phyloP scores from a whole-genome alignment of 2,797 vertebrate species.

The Myripristis murdjan region DNA sequence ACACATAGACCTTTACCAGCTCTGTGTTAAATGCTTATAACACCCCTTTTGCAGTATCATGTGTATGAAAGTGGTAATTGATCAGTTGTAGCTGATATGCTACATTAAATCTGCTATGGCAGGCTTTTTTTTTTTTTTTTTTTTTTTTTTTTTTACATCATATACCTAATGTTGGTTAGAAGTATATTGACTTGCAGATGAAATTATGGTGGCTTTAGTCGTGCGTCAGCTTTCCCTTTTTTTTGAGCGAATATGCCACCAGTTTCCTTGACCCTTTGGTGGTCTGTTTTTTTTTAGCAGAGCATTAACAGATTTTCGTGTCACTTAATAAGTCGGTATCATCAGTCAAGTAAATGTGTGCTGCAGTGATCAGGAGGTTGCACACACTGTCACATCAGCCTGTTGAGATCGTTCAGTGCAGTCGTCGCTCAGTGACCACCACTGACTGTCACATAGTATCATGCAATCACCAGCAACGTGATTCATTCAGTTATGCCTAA shows the following conservation, averaged over 20 bases:
- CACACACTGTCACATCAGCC: neutral
- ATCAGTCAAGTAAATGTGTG: neutral
- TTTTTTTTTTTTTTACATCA: no score
- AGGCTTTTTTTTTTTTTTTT: no score
- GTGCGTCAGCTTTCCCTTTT: no score
- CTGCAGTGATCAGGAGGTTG: neutral
- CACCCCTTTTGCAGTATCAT: no score
- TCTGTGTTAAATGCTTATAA: no score
- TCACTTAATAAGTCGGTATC: neutral
- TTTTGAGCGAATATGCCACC: constrained; percentile 15
- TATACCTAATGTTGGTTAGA: no score
- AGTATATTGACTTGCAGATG: neutral
- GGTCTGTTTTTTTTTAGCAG: neutral
- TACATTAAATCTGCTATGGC: no score
- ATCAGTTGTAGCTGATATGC: no score
- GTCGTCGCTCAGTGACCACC: constrained; percentile 4
- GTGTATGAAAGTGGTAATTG: no score
- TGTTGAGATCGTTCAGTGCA: neutral
- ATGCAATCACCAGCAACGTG: constrained; percentile 9
- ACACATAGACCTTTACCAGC: no score
- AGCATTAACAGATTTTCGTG: neutral
- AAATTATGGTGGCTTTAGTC: neutral
- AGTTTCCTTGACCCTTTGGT: constrained; percentile 3
- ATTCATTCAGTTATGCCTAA: constrained; percentile 30
- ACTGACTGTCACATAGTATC: constrained; percentile 13